Conservation (phyloP, 2,113 vertebrate species). For the Merops nubicus region DNA sequence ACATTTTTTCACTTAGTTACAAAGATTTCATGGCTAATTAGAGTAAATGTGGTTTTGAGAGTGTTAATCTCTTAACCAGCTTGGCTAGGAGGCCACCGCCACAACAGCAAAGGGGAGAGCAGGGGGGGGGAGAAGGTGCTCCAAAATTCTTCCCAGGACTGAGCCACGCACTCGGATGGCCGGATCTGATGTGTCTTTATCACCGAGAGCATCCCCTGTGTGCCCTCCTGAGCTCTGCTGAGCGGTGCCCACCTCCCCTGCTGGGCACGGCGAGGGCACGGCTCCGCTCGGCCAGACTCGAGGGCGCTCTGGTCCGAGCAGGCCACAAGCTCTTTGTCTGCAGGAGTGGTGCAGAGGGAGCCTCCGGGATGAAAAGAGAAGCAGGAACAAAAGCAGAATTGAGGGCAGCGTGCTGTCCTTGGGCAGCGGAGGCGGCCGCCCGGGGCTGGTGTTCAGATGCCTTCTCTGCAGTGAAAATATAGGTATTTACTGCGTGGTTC, state of each 20-base stretch:
- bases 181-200: rapidly evolving
- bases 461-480: not conserved
- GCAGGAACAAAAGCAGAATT: not conserved
- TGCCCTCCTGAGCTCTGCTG: rapidly evolving
- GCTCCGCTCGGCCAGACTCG: not conserved
- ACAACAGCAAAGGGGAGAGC: constrained; percentile 8
- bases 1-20: constrained; percentile 82
- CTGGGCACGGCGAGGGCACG: rapidly evolving
- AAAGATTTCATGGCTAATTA: constrained; percentile 83
- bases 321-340: not conserved
- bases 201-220: not conserved
- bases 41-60: constrained; percentile 76
- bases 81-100: constrained; percentile 52
- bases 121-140: not conserved
- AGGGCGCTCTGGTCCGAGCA: not conserved
- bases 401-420: constrained; percentile 14
- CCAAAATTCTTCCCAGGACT: not conserved
- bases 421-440: not conserved
- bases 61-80: constrained; percentile 77
- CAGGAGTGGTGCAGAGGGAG: not conserved
- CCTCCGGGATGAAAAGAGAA: not conserved
- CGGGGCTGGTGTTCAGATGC: not conserved
- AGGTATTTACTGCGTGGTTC: not conserved
- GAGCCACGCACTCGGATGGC: rapidly evolving
- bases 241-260: not conserved